Evolutionary conservation across 2,113 vertebrate genomes (phyloP), one percentile per base, ranked within the genome.

Genomic region (Tylochromis polylepis): DNA sequence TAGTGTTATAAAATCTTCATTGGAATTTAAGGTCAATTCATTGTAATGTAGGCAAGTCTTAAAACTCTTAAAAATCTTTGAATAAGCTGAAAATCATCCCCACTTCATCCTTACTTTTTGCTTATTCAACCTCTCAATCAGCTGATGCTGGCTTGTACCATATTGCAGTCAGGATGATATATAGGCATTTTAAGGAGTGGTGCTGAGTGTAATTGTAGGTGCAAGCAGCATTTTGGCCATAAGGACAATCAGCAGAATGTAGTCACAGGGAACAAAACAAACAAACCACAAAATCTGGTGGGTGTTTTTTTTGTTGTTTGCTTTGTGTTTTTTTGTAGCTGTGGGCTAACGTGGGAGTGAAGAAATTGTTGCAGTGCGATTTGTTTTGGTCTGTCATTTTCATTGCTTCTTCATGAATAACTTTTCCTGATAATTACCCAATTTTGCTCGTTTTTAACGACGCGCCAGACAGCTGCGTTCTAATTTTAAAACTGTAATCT

Each of bases 191-290:
- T 57, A 80, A 80, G 56, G n/a, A 82, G 22, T 38, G 46, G 78
- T 88, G 88, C 92, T 85, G 90, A 93, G 83, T 43, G 29, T 51
- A 57, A 65, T 56, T 38, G 84, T 38, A 36, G 81, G 65, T 79
- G 15, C 79, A 46, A 81, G 59, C 86, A 87, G 81, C 88, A 79
- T 79, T 87, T 91, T 3, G 20, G 60, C 58, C 83, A 3, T 31
- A 57, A 83, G 60, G 41, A 31, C 22, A n/a, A 82, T 93, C 93
- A 92, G 88, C 88, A 89, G 58, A 79, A 90, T 88, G 55, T 79
- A 82, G 85, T 83, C 70, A 20, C 65, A 72, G 38, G 29, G 51
- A n/a, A n/a, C 29, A 78, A 67, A 82, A 82, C 72, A 85, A 72
- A 85, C 70, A 77, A 38, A 84, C 70, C 70, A 43, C 67, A 87